Base-by-base conservation (phyloP, 1,140 invertebrate genomes). In the Cydia pomonella region DNA sequence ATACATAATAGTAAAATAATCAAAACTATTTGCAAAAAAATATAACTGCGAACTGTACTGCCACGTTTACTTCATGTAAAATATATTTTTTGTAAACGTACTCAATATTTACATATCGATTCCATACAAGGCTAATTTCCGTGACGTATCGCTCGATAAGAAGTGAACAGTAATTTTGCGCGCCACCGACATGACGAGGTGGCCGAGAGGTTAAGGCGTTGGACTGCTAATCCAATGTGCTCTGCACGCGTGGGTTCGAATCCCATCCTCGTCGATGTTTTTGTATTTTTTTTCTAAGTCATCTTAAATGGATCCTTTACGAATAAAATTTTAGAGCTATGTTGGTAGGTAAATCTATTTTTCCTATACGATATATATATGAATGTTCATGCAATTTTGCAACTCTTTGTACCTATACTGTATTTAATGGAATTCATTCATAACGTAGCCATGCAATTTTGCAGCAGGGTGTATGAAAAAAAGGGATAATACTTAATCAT, bases 161-260 rank as follows among this genome's bases (percentile, higher is more conserved):
- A 77, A 73, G 6, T 16, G 29, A 66, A 77, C 73, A 21, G 71
- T 72, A 80, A 79, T 83, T 85, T 84, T 74, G 73, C 29, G 25
- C 9, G 18, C 23, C 6, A 7, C 23, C 9, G 16, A 81, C 77
- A 80, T 79, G 96, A 97, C 96, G 96, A 97, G 96, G 96, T 96
- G 96, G 96, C 96, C 96, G 96, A 96, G 96, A 96, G 96, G 96
- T 96, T 97, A 96, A 97, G 96, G 96, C 96, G 96, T 96, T 96
- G 96, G 96, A 96, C 96, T 96, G 96, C 96, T 96, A 96, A 91
- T 94, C 94, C 94, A 94, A 94, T 94, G 93, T 94, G 93, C 93
- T 94, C 93, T 94, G 93, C 96, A 96, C 96, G 96, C 96, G 96
- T 96, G 96, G 96, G 96, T 97, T 96, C 96, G 96, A 97, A 96